These are phyloP conservation scores for Brachionus rubens DNA, from an alignment of 1,140 invertebrate species.

Conservation along the genomic window DNA sequence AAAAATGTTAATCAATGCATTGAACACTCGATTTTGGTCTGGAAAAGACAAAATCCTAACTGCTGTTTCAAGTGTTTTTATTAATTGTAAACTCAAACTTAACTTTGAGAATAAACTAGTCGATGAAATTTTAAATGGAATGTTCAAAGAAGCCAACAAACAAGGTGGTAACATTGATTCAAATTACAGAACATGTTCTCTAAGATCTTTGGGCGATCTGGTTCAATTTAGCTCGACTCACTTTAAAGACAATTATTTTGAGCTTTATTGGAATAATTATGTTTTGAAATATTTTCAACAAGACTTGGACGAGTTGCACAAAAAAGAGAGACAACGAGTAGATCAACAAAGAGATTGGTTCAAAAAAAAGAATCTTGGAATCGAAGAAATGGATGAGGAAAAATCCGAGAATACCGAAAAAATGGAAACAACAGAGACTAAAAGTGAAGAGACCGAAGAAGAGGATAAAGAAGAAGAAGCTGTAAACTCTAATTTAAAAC, in stretches of 20 bases:
- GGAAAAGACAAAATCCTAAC: conserved; percentile 35
- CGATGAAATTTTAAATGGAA: background rate
- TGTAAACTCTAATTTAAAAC: background rate
- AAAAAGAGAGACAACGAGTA: background rate
- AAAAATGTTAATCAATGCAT: background rate
- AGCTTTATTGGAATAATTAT: conserved; percentile 24
- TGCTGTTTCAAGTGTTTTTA: conserved; percentile 29
- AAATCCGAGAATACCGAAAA: background rate
- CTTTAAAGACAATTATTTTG: conserved; percentile 28
- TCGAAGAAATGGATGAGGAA: background rate
- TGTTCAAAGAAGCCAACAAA: conserved; percentile 38
- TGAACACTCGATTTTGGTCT: background rate
- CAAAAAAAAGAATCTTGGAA: background rate
- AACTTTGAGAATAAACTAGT: conserved; percentile 29
- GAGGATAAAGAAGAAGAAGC: background rate
- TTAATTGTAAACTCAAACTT: conserved; percentile 24
- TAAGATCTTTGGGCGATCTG: conserved; percentile 37
- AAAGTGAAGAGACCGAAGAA: conserved; percentile 26
- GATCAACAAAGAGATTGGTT: background rate
- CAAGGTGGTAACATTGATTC: conserved; percentile 7
- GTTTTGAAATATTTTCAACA: conserved; percentile 26
- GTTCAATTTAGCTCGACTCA: conserved; percentile 38
- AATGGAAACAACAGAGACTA: background rate
- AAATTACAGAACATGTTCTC: conserved; percentile 5
- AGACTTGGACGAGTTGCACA: background rate